phyloP scores from a whole-genome alignment of 2,113 vertebrate genomes.

The Tenebrosternarchus preto region DNA sequence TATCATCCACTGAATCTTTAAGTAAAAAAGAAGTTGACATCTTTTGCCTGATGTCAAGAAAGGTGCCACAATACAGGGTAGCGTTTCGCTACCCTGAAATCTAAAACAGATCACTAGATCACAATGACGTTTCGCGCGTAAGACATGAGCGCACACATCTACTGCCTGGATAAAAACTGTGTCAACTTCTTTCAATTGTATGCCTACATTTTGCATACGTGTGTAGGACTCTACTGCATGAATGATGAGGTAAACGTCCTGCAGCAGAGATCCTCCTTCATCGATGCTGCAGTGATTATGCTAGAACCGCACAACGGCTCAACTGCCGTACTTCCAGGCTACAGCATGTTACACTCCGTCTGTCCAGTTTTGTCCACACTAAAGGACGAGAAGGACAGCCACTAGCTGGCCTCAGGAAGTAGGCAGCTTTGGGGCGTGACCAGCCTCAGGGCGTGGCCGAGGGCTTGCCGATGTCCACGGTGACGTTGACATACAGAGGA shows the following conservation, averaged over 20 bases:
- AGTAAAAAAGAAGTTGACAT: too few species aligned
- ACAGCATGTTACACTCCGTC: not conserved
- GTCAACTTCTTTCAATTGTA: not conserved
- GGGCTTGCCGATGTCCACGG: constrained; percentile 82
- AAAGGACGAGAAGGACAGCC: not conserved
- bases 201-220: not conserved
- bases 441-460: constrained; percentile 42
- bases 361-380: not conserved
- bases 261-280: not conserved
- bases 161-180: too few species aligned
- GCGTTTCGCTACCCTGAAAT: too few species aligned
- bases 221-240: not conserved
- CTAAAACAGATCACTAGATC: too few species aligned
- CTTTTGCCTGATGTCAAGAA: too few species aligned
- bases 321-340: not conserved
- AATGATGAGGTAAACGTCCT: not conserved
- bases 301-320: not conserved
- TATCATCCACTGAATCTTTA: not conserved
- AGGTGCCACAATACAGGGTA: too few species aligned
- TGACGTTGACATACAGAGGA: constrained; percentile 88
- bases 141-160: too few species aligned
- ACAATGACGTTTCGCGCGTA: too few species aligned
- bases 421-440: too few species aligned
- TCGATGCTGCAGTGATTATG: not conserved
- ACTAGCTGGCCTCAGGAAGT: too few species aligned